Evolutionary conservation across 1,140 invertebrate genomes (phyloP), one percentile per base, ranked within the genome.

Genomic region (Monomorium pharaonis): DNA sequence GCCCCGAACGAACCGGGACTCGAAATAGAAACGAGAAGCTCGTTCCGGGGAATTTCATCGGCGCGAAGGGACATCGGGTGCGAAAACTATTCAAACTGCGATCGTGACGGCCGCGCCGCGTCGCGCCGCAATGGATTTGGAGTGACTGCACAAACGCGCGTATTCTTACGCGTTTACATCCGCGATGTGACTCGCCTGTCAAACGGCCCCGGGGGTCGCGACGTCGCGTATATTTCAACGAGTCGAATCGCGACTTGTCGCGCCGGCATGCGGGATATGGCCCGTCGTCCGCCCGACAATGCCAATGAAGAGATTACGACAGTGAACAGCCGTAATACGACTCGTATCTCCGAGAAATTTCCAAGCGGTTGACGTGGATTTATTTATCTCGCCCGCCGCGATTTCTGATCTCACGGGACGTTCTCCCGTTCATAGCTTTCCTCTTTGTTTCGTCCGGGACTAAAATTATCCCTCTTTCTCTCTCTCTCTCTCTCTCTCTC

Each of bases 21-120:
- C 63, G 75, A 70, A 84, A 77, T 77, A 63, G 62, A 58, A 84
- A 76, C 84, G 74, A 58, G 42, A 18, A 49, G 70, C 76, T 74
- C 62, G 67, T 86, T 84, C 56, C 49, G 69, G 54, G 14, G 69
- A 70, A 70, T 69, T 86, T 86, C 42, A 86, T 58, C n/a, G 69
- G 37, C 47, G 58, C 47, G 54, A 67, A 65, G 58, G 74, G 37
- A 63, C 58, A 42, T 49, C 44, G 80, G 18, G 27, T 60, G 67
- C 18, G 69, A 69, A 80, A 70, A 81, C 33, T 60, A 44, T 75
- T 75, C 37, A 74, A 49, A 83, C 56, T 44, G 37, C 70, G 51
- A 76, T 84, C 44, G 51, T 75, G 24, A 70, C 65, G 49, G 21
- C 44, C 77, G 62, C 72, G 16, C 44, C 76, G 44, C 58, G 27